These are phyloP conservation scores for Arizona elegans DNA, from an alignment of 2,113 vertebrate species.

Conservation along the genomic window DNA sequence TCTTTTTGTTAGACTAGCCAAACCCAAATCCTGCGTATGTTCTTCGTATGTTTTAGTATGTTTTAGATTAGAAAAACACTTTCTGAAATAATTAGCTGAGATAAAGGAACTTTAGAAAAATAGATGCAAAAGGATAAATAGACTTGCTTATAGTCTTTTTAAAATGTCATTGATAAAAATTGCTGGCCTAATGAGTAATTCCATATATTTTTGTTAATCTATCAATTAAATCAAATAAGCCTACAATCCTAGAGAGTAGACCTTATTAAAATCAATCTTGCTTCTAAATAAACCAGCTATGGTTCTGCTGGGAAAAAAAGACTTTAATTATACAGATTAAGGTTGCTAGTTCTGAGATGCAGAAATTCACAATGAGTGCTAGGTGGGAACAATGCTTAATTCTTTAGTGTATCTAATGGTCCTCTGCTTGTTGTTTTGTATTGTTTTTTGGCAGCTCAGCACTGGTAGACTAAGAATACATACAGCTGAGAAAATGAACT, in stretches of 20 bases:
- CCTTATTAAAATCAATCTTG: not conserved
- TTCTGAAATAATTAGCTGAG: not conserved
- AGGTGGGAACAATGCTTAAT: not conserved
- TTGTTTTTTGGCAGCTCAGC: not conserved
- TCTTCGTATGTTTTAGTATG: not conserved
- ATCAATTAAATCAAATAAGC: not conserved
- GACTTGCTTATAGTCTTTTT: not conserved
- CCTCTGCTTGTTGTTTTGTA: not conserved
- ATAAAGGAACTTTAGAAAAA: not conserved
- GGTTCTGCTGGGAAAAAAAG: not conserved
- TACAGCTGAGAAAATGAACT: not conserved
- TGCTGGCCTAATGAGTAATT: not conserved
- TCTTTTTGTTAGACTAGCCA: no score
- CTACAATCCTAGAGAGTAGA: not conserved
- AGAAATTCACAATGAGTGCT: not conserved
- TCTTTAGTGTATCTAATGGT: not conserved
- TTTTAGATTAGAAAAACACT: not conserved
- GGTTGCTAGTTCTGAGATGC: not conserved
- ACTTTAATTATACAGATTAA: not conserved
- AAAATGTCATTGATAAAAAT: not conserved
- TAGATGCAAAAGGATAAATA: not conserved
- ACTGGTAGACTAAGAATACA: not conserved
- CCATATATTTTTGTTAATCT: not conserved
- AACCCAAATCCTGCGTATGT: no score
- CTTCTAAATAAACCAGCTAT: not conserved